Evolutionary conservation across 1,140 invertebrate genomes (phyloP).

Genomic region (Rhyacophila brunnea): DNA sequence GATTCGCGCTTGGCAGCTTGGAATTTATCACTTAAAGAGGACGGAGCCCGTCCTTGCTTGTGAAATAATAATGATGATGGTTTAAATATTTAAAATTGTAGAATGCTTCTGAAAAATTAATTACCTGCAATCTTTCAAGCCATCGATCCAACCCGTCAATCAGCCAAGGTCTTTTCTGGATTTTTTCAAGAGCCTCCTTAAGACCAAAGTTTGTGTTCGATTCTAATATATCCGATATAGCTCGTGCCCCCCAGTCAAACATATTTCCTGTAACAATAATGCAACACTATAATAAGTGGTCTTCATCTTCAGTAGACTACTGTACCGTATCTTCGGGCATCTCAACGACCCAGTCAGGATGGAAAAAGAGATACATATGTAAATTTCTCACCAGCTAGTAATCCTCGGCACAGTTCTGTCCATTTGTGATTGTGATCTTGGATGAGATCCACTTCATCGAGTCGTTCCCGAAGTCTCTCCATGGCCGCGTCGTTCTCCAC

Average conservation of each 20-base stretch:
- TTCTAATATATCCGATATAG: conserved; percentile 82
- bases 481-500: conserved; percentile 60
- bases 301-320: too few relatives aligned
- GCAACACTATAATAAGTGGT: too few relatives aligned
- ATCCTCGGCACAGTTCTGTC: conserved; percentile 60
- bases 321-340: too few relatives aligned
- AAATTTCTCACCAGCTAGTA: conserved; percentile 60
- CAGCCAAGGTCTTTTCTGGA: conserved; percentile 84
- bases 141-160: conserved; percentile 84
- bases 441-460: conserved; percentile 59
- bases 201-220: conserved; percentile 72
- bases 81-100: too few relatives aligned
- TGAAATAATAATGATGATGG: too few relatives aligned
- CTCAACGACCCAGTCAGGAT: too few relatives aligned
- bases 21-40: too few relatives aligned
- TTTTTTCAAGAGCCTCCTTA: conserved; percentile 72
- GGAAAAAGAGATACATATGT: too few relatives aligned
- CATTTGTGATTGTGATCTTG: conserved; percentile 53
- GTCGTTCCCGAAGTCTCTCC: conserved; percentile 50
- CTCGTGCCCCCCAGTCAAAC: conserved; percentile 95
- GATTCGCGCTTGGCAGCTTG: too few relatives aligned
- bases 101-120: too few relatives aligned
- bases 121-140: conserved; percentile 67
- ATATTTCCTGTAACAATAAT: conserved; percentile 81
- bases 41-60: too few relatives aligned